Evolutionary conservation across 1,140 invertebrate genomes (phyloP), one percentile per base, ranked within the genome.

Genomic region (Camponotus vicinus): DNA sequence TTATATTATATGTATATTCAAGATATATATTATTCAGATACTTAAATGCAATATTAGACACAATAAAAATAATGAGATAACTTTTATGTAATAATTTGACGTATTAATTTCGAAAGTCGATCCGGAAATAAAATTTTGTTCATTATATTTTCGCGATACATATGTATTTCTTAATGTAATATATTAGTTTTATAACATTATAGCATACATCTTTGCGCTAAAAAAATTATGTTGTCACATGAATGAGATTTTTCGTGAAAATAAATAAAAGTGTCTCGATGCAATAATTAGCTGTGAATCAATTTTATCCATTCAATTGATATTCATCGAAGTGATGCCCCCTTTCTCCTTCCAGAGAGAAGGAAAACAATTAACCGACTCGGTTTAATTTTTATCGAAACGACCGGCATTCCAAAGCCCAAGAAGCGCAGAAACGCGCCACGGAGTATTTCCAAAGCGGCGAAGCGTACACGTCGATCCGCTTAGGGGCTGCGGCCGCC

Each of bases 401-500:
- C n/a, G 52, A 82, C 42, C 52, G n/a, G 55, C 32, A 21, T 21
- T 57, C 32, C 34, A 40, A 34, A 21, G n/a, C 27, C 5, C 13
- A 75, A 70, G 27, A 27, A 27, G 27, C n/a, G 69, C n/a, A 11
- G 73, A 55, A 67, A 63, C 49, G 59, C 40, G 34, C 18, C 21
- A 42, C 40, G 2, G 18, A 83, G 40, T 37, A 86, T 90, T 89
- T 85, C 32, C 57, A 85, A 73, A 83, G 73, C 63, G 32, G 27
- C 42, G 7, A 80, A 55, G 75, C 57, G 15, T 86, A 82, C 78
- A 64, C 86, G 59, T 78, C 86, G 84, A 70, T 52, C 80, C 84
- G 89, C 79, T 88, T 91, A 90, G 90, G 89, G 87, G 86, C 78
- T 86, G 89, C 82, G 87, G 77, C 90, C 89, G 84, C 89, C 90